Evolutionary conservation across 1,140 invertebrate species (phyloP), one percentile per base, ranked within the genome.

Genomic region (Matsumurasca onukii): DNA sequence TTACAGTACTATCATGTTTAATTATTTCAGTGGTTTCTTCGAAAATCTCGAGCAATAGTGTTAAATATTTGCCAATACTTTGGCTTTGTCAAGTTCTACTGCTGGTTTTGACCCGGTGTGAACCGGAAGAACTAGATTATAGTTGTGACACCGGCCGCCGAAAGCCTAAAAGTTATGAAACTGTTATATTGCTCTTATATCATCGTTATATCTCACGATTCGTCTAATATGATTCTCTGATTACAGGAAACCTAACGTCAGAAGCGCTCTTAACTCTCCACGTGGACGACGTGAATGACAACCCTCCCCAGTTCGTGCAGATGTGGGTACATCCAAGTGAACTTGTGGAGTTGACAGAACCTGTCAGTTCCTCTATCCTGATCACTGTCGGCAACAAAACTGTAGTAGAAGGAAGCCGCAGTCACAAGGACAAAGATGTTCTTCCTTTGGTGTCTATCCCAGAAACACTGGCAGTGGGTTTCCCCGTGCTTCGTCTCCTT

Each of bases 281-380:
- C 0, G 80, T 96, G 15, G 80, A 86, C 3, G 94, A 97, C 79
- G 86, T 89, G 69, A 97, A 97, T 76, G 94, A 97, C 77, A 94
- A 95, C 80, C 72, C 83, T 0, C 94, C 94, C 0, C 82, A 84
- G 57, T 89, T 88, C 70, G 83, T 82, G 68, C 86, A 89, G 73
- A 86, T 90, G 75, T 82, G 86, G 22, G 83, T 90, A 48, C 85
- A 86, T 1, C 80, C 87, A 9, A 84, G 87, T 66, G 84, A 88
- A 74, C 87, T 83, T 0, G 80, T 89, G 48, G 86, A 86, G 45
- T 83, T 90, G n/a, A 75, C 86, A 3, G 83, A 27, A 22, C 57
- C 51, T 29, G 66, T 69, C 12, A 67, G 39, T 3, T 64, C 64
- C 15, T 52, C 59, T 17, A 20, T 74, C 1, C 66, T 66, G 12